These are phyloP conservation scores for Agrochola circellaris DNA, from an alignment of 2,888 invertebrate genomes.

Conservation along the genomic window DNA sequence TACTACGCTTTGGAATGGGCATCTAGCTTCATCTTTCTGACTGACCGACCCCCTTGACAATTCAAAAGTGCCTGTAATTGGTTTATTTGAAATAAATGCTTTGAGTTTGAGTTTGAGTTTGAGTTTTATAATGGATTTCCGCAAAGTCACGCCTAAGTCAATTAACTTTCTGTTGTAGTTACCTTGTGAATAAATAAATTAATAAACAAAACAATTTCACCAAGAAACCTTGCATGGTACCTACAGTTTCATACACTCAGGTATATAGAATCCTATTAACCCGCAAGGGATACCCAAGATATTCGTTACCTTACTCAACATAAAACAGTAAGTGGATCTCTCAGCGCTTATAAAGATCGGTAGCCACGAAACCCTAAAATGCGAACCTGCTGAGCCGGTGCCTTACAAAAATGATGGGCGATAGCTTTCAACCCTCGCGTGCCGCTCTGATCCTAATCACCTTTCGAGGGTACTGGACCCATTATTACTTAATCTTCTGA, in stretches of 20 bases:
- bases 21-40: too few species aligned
- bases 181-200: too few species aligned
- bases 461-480: constrained; percentile 55
- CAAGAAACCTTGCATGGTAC: not conserved
- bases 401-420: constrained; percentile 51
- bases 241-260: not conserved
- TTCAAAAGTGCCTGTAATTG: too few species aligned
- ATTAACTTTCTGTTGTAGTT: too few species aligned
- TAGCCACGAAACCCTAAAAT: constrained; percentile 36
- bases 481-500: constrained; percentile 67
- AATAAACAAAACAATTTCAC: not conserved
- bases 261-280: not conserved
- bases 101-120: too few species aligned
- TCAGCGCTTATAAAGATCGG: constrained; percentile 44
- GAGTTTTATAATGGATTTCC: too few species aligned
- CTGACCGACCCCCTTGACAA: too few species aligned
- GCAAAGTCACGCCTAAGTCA: too few species aligned
- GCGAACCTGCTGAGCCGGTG: constrained; percentile 48
- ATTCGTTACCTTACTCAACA: constrained; percentile 36
- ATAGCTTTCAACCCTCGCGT: constrained; percentile 58
- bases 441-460: constrained; percentile 58
- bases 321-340: constrained; percentile 52
- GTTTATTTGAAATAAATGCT: too few species aligned
- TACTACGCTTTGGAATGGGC: too few species aligned
- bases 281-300: constrained; percentile 16